Evolutionary conservation across 2,797 vertebrate genomes (phyloP).

Genomic region (Propithecus deckenii): DNA sequence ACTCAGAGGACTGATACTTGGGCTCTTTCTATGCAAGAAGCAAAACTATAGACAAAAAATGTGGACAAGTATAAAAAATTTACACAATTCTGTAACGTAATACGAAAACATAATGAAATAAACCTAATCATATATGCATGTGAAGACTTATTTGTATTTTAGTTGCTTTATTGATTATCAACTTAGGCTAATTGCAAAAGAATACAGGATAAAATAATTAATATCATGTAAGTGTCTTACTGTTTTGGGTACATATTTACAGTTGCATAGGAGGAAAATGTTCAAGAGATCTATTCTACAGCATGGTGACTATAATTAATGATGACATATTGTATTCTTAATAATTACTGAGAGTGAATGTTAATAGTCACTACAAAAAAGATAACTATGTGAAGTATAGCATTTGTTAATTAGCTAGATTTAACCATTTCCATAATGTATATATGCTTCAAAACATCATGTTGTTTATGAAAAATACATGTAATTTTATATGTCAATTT

Average conservation of each 20-base stretch:
- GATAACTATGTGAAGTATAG: background rate
- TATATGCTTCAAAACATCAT: background rate
- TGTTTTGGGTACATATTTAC: background rate
- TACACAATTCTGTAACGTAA: constrained; percentile 43
- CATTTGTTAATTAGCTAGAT: background rate
- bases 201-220: background rate
- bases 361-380: background rate
- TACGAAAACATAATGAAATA: constrained; percentile 42
- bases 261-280: background rate
- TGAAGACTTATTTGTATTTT: background rate
- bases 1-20: background rate
- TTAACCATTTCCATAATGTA: background rate
- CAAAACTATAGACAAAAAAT: constrained; percentile 38
- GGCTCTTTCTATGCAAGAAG: background rate
- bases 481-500: background rate
- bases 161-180: background rate
- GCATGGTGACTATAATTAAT: background rate
- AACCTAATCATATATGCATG: background rate
- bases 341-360: background rate
- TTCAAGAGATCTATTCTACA: background rate
- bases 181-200: background rate
- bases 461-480: background rate
- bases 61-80: constrained; percentile 16
- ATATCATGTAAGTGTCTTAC: background rate
- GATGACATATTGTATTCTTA: background rate